These are phyloP conservation scores for Gymnarchus niloticus DNA, from an alignment of 2,113 vertebrate species.

Conservation along the genomic window DNA sequence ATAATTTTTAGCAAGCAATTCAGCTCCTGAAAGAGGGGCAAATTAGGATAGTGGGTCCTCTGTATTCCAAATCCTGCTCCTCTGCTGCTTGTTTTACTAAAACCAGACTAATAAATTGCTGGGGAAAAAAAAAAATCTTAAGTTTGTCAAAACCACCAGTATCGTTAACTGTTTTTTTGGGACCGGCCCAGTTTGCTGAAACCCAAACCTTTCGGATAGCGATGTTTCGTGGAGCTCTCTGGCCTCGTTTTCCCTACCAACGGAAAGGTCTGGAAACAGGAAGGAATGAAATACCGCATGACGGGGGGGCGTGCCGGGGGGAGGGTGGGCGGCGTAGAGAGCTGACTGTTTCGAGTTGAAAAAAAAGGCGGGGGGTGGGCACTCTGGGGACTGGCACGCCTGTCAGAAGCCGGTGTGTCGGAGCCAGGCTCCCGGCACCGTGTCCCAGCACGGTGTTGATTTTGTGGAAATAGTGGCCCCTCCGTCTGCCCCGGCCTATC, in stretches of 20 bases:
- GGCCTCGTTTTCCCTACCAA: not conserved
- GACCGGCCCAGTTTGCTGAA: not conserved
- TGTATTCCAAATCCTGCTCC: not conserved
- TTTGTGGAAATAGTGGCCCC: not conserved
- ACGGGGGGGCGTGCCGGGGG: accelerated
- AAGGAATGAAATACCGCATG: not conserved
- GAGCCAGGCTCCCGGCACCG: too few species aligned
- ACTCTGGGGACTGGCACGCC: not conserved
- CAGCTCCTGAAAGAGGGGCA: not conserved
- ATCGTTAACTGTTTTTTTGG: not conserved
- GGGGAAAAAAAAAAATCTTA: not conserved
- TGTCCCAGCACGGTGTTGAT: not conserved
- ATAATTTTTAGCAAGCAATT: not conserved
- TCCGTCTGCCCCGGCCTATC: not conserved
- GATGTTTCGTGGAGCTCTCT: not conserved
- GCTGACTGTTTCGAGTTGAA: not conserved
- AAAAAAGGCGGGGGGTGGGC: not conserved
- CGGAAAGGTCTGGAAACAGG: not conserved
- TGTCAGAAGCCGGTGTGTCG: too few species aligned
- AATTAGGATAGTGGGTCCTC: not conserved
- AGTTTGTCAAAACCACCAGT: not conserved
- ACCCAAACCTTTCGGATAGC: not conserved
- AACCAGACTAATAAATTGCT: not conserved
- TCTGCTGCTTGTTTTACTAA: not conserved
- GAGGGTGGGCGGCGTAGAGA: not conserved